Percentiles rank a stretch among this genome's conserved stretches.
Evolutionary conservation across 2,113 vertebrate species (phyloP).

Genomic region (Campylorhamphus procurvoides): DNA sequence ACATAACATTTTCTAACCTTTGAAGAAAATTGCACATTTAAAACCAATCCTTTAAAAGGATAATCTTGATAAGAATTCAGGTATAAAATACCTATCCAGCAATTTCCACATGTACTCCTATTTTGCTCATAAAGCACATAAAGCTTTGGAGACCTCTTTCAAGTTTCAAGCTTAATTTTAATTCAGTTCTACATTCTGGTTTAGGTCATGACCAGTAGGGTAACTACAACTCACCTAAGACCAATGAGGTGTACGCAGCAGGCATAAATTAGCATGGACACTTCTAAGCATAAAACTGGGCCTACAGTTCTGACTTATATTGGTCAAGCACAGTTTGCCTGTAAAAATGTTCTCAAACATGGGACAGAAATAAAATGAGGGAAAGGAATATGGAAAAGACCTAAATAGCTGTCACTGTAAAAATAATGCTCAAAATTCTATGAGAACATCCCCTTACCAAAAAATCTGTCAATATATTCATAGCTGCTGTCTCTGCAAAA

Average conservation of each 20-base stretch:
- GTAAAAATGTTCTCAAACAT: not conserved
- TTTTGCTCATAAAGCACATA: not conserved
- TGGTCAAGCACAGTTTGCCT: not conserved
- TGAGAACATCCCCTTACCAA: not conserved
- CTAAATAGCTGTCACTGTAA: not conserved
- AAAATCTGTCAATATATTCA: not conserved
- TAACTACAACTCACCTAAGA: not conserved
- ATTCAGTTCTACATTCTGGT: not conserved
- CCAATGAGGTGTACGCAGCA: not conserved
- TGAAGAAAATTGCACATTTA: not conserved
- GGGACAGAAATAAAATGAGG: not conserved
- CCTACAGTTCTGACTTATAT: not conserved
- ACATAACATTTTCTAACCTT: not conserved
- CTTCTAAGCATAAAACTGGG: not conserved
- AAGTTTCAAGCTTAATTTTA: not conserved
- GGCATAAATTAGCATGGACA: not conserved
- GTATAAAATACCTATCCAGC: not conserved
- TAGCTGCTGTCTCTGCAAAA: not conserved
- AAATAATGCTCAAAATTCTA: not conserved
- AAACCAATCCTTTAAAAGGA: not conserved
- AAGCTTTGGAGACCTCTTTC: not conserved
- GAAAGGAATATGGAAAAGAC: not conserved
- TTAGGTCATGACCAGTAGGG: not conserved
- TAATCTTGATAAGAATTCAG: not conserved
- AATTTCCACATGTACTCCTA: not conserved